These are phyloP conservation scores for Patella caerulea DNA, from an alignment of 2,888 invertebrate genomes.

Conservation along the genomic window DNA sequence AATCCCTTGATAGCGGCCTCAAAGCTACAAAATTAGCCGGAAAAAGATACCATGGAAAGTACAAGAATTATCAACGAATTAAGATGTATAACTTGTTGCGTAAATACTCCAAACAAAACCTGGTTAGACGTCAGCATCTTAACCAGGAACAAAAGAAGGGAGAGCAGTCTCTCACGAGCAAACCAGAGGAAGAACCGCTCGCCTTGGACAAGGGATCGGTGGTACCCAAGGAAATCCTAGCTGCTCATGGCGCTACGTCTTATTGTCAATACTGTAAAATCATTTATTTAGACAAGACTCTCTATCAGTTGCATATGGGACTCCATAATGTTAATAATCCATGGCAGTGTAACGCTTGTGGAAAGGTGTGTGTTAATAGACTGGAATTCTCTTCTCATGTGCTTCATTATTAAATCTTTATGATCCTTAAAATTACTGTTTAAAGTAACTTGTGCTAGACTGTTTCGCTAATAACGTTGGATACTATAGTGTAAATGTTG, in stretches of 20 bases:
- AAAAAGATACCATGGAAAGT: background rate
- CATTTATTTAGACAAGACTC: slow-evolving; percentile 93
- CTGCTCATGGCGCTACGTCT: slow-evolving; percentile 7
- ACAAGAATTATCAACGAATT: background rate
- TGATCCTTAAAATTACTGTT: too few relatives aligned
- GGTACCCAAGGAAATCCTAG: background rate
- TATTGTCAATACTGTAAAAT: slow-evolving; percentile 83
- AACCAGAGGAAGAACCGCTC: slow-evolving; percentile 3
- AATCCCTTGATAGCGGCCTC: background rate
- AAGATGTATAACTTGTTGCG: background rate
- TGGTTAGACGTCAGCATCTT: background rate
- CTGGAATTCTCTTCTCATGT: slow-evolving; percentile 88
- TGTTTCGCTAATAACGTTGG: too few relatives aligned
- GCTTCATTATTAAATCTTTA: slow-evolving; percentile 46
- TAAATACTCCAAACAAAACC: slow-evolving; percentile 1
- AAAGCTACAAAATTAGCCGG: background rate
- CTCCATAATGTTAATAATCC: slow-evolving; percentile 98
- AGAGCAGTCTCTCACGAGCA: background rate
- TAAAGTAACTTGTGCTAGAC: too few relatives aligned
- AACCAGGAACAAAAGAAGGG: background rate
- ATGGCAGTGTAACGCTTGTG: slow-evolving; percentile 98
- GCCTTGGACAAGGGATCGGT: slow-evolving; percentile 15
- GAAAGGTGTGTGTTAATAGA: slow-evolving; percentile 92
- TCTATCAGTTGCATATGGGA: slow-evolving; percentile 97
- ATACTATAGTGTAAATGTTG: too few relatives aligned